Percentiles rank a stretch among this genome's conserved stretches.
phyloP scores from a whole-genome alignment of 1,140 invertebrate genomes.

The Dermatophagoides farinae region DNA sequence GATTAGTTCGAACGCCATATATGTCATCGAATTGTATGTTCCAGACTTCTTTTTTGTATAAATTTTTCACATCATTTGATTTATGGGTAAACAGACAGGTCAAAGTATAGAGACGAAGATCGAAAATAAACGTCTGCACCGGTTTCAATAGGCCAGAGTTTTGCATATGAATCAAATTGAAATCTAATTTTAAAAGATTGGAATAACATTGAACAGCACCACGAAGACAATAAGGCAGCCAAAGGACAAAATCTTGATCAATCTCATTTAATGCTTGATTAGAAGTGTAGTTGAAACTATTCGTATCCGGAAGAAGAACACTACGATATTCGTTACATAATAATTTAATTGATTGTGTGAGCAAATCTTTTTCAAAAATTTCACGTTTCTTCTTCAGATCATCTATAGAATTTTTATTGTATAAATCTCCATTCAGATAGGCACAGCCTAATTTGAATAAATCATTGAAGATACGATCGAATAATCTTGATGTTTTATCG shows the following conservation, averaged over 20 bases:
- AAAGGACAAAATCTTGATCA: conserved; percentile 32
- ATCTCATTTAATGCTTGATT: conserved; percentile 15
- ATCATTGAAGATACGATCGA: conserved; percentile 50
- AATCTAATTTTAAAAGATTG: conserved; percentile 36
- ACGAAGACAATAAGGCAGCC: conserved; percentile 55
- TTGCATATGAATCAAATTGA: conserved; percentile 30
- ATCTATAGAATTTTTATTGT: conserved; percentile 34
- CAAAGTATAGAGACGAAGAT: conserved; percentile 67
- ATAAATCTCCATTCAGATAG: conserved; percentile 64
- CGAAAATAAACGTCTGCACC: conserved; percentile 59
- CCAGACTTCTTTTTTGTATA: conserved; percentile 67
- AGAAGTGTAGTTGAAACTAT: conserved; percentile 23
- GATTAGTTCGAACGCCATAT: conserved; percentile 54
- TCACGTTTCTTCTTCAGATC: conserved; percentile 12
- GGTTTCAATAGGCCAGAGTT: conserved; percentile 47
- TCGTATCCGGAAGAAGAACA: conserved; percentile 39
- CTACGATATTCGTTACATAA: conserved; percentile 41
- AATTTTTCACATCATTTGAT: conserved; percentile 48
- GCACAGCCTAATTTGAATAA: conserved; percentile 71
- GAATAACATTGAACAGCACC: conserved; percentile 34
- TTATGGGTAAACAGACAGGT: conserved; percentile 62
- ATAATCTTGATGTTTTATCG: conserved; percentile 45
- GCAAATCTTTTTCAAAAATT: conserved; percentile 29
- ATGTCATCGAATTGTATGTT: conserved; percentile 56
- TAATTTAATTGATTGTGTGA: conserved; percentile 40